Evolutionary conservation across 2,113 vertebrate species (phyloP), one percentile per base, ranked within the genome.

Genomic region (Festucalex cinctus): DNA sequence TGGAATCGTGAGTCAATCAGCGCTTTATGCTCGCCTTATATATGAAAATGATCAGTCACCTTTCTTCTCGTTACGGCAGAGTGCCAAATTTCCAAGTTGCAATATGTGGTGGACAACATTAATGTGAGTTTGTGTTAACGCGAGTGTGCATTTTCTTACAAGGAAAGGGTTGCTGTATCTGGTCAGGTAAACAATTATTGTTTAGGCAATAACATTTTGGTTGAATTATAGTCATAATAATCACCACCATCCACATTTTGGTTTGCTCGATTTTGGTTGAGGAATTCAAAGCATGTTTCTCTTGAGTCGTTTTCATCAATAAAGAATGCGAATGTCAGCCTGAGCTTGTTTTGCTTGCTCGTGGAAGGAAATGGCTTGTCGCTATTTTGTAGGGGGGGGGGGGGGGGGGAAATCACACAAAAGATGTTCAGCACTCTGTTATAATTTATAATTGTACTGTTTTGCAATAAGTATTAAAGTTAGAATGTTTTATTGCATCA

Each of bases 251-350:
- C 60, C 80, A 71, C 54, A 58, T 35, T 78, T 78, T 82, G 58
- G 77, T 82, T 83, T 83, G 69, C 66, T 78, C 58, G 28, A 71
- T 28, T 69, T 86, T 91, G 85, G 89, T 90, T 89, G 84, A 88
- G 91, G 92, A 94, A 90, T 95, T 94, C 90, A 91, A 88, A 93
- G 94, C 94, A 96, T 96, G 94, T 95, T 92, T 91, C 86, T 92
- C 71, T 91, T 93, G 87, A 91, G 95, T 89, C 81, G 88, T 95
- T 96, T 93, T 91, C 94, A 94, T 94, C 94, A 97, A 95, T 95
- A 97, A 96, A 95, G 88, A 93, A 89, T 88, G 86, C 91, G 91
- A 90, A 93, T 91, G 91, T 92, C 88, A 80, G 70, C 13, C 51
- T 13, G 51, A 54, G 51, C 49, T 53, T 24, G n/a, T 56, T 26